A percentile compares a stretch with the other conserved stretches of the same genome.
Evolutionary conservation across 2,113 vertebrate genomes (phyloP).

Genomic region (Trichomycterus rosablanca): DNA sequence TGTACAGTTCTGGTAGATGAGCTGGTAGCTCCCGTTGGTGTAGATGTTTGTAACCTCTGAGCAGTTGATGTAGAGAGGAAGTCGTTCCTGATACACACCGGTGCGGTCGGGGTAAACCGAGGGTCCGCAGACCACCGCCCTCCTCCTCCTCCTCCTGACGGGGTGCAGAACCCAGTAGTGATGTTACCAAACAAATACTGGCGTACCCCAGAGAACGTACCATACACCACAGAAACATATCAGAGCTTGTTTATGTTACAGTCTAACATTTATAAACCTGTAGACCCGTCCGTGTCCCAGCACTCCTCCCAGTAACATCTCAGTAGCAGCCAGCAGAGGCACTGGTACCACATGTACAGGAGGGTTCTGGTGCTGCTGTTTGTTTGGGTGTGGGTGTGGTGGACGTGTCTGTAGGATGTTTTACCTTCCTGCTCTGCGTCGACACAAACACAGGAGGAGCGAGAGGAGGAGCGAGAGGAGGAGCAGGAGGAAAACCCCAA

Average conservation of each 20-base stretch:
- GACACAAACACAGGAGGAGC: constrained; percentile 15
- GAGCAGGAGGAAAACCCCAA: constrained; percentile 2
- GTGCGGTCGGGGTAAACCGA: constrained; percentile 45
- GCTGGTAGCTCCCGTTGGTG: constrained; percentile 73
- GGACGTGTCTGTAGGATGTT: neutral
- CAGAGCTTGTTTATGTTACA: too few species aligned
- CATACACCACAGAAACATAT: too few species aligned
- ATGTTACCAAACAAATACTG: neutral
- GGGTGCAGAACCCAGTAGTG: neutral
- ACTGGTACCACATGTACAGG: too few species aligned
- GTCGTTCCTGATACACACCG: constrained; percentile 58
- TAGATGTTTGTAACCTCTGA: constrained; percentile 69
- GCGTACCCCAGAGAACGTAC: neutral
- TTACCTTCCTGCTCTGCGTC: constrained; percentile 17
- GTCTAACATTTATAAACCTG: too few species aligned
- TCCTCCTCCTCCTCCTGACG: constrained; percentile 9
- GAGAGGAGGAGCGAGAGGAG: neutral
- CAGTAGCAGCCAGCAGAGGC: too few species aligned
- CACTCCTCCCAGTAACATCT: too few species aligned
- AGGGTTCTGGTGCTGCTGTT: too few species aligned
- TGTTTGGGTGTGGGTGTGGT: too few species aligned
- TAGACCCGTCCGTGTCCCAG: too few species aligned
- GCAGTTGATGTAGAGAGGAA: constrained; percentile 71
- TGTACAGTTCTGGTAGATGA: constrained; percentile 72
- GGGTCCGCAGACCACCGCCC: neutral